Percentiles rank a stretch among this genome's conserved stretches.
These are phyloP conservation scores for Perithous albicinctus DNA, from an alignment of 2,888 invertebrate species.

Conservation along the genomic window DNA sequence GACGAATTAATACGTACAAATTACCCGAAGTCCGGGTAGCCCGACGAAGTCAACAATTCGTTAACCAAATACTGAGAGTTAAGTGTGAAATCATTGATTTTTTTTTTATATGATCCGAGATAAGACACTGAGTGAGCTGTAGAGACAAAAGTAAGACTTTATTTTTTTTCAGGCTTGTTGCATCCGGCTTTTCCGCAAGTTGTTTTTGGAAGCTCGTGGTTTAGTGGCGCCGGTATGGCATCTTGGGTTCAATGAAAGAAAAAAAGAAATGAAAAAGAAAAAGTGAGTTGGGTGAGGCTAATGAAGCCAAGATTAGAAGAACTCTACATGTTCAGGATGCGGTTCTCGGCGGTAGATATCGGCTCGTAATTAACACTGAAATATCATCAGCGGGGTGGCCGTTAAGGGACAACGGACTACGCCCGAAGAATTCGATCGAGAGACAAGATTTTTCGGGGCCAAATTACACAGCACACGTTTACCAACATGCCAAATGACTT, in stretches of 20 bases:
- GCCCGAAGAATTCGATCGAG: conserved; percentile 52
- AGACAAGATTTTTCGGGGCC: conserved; percentile 43
- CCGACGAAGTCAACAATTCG: conserved; percentile 64
- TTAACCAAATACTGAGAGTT: conserved; percentile 55
- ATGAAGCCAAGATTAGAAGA: conserved; percentile 83
- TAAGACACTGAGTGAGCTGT: conserved; percentile 37
- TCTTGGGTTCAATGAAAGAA: conserved; percentile 13
- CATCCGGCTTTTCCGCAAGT: conserved; percentile 8
- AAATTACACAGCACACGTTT: not conserved
- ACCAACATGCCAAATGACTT: conserved; percentile 69
- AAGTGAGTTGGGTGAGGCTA: conserved; percentile 72
- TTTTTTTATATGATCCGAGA: conserved; percentile 40
- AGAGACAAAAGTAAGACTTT: not conserved
- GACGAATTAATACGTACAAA: conserved; percentile 69
- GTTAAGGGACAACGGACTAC: conserved; percentile 64
- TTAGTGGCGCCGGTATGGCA: conserved; percentile 15
- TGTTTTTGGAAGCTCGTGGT: conserved; percentile 5
- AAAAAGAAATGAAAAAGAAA: conserved; percentile 38
- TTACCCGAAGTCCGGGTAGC: conserved; percentile 57
- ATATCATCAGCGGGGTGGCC: conserved; percentile 80
- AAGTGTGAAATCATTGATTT: conserved; percentile 55
- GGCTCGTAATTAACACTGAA: conserved; percentile 82
- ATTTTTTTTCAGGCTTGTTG: not conserved
- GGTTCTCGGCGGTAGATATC: conserved; percentile 78
- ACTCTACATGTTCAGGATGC: conserved; percentile 33